A percentile compares a stretch with the other conserved stretches of the same genome.
phyloP scores from a whole-genome alignment of 1,140 invertebrate species.

The Eufriesea mexicana region DNA sequence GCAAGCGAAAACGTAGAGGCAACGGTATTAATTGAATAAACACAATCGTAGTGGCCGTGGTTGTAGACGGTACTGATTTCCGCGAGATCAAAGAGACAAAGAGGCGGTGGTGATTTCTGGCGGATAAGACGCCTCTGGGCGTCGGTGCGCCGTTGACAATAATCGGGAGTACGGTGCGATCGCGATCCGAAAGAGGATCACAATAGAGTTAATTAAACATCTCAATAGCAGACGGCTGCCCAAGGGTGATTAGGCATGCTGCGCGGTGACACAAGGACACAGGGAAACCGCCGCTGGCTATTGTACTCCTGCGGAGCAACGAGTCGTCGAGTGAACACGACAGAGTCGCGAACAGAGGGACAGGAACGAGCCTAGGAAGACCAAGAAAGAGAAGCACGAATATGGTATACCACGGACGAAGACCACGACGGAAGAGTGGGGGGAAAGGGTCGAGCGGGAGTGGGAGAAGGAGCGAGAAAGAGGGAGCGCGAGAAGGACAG shows the following conservation, averaged over 20 bases:
- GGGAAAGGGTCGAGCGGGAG: neutral
- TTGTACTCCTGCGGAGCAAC: constrained; percentile 68
- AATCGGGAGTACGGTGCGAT: constrained; percentile 53
- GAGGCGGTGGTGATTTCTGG: constrained; percentile 27
- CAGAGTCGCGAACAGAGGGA: neutral
- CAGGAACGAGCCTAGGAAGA: constrained; percentile 27
- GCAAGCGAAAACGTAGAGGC: neutral
- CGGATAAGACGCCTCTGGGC: constrained; percentile 49
- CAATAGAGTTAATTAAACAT: constrained; percentile 81
- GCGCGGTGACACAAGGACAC: constrained; percentile 66
- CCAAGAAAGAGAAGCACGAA: constrained; percentile 12
- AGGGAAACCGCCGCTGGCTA: constrained; percentile 71
- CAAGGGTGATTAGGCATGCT: constrained; percentile 79
- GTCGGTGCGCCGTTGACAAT: constrained; percentile 49
- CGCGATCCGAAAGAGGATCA: constrained; percentile 69
- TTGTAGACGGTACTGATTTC: neutral
- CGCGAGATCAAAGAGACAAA: constrained; percentile 40
- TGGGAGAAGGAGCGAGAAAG: neutral
- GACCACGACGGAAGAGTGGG: constrained; percentile 6
- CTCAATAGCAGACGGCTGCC: constrained; percentile 79
- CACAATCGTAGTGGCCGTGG: neutral
- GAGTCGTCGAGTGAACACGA: constrained; percentile 34
- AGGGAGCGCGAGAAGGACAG: neutral
- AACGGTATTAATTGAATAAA: constrained; percentile 40
- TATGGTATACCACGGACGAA: neutral